A percentile compares a stretch with the other conserved stretches of the same genome.
These are phyloP conservation scores for Hypomecis atomaria DNA, from an alignment of 2,888 invertebrate species.

Conservation along the genomic window DNA sequence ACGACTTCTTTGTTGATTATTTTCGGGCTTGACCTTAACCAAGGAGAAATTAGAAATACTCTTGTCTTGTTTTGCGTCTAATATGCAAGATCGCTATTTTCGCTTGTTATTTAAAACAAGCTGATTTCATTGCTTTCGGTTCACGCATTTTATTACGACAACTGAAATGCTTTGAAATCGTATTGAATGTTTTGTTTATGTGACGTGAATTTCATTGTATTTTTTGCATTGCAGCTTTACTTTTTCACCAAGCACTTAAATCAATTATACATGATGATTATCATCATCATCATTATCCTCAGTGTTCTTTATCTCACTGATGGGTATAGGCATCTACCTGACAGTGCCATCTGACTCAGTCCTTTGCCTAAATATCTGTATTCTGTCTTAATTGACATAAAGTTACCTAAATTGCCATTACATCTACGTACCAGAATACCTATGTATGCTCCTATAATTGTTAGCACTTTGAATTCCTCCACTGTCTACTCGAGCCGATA, in stretches of 20 bases:
- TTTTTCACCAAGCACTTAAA: too few relatives aligned
- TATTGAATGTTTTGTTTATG: neutral
- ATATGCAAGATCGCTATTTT: slow-evolving; percentile 8
- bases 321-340: too few relatives aligned
- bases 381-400: too few relatives aligned
- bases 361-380: too few relatives aligned
- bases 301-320: too few relatives aligned
- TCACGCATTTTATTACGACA: slow-evolving; percentile 3
- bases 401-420: too few relatives aligned
- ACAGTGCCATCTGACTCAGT: too few relatives aligned
- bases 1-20: neutral
- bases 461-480: slow-evolving; percentile 26
- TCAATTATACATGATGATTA: too few relatives aligned
- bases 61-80: neutral
- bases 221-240: neutral
- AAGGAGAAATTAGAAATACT: slow-evolving; percentile 24
- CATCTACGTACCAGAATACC: slow-evolving; percentile 11
- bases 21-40: slow-evolving; percentile 17
- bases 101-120: slow-evolving; percentile 2
- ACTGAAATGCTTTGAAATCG: slow-evolving; percentile 7
- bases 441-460: slow-evolving; percentile 15
- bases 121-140: slow-evolving; percentile 10
- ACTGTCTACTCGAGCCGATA: slow-evolving; percentile 21
- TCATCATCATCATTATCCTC: too few relatives aligned
- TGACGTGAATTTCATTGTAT: neutral